phyloP scores from a whole-genome alignment of 2,888 invertebrate species.

The Agriopis leucophaearia region DNA sequence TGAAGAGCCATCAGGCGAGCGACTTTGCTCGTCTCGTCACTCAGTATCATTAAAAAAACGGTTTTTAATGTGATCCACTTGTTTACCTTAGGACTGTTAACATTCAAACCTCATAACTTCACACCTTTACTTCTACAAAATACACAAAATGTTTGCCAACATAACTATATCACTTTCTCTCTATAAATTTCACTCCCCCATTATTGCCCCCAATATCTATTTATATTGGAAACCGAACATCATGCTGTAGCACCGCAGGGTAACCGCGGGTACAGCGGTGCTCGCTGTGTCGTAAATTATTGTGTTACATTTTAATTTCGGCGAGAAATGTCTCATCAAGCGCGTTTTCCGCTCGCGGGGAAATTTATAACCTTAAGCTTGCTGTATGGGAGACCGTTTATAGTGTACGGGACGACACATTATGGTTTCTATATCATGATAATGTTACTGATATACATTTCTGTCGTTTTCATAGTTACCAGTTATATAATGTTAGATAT shows the following conservation, averaged over 20 bases:
- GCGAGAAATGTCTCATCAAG: slow-evolving; percentile 65
- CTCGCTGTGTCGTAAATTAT: slow-evolving; percentile 63
- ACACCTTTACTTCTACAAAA: no score
- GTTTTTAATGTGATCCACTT: no score
- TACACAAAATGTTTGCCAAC: no score
- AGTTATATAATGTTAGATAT: no score
- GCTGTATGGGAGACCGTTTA: slow-evolving; percentile 7
- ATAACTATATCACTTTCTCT: neutral
- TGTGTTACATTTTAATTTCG: slow-evolving; percentile 72
- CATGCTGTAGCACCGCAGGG: slow-evolving; percentile 19
- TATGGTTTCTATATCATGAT: neutral
- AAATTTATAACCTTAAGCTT: slow-evolving; percentile 43
- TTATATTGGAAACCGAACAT: slow-evolving; percentile 4
- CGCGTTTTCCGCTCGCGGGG: slow-evolving; percentile 38
- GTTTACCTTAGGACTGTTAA: no score
- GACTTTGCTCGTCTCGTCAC: no score
- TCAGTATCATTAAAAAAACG: no score
- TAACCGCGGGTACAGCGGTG: slow-evolving; percentile 24
- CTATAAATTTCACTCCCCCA: neutral
- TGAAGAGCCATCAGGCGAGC: no score
- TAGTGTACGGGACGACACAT: slow-evolving; percentile 5
- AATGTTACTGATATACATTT: no score
- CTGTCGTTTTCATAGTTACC: no score
- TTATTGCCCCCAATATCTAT: neutral
- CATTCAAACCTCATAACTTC: no score